Evolutionary conservation across 2,888 invertebrate species (phyloP), one percentile per base, ranked within the genome.

Genomic region (Aleiodes alternator): DNA sequence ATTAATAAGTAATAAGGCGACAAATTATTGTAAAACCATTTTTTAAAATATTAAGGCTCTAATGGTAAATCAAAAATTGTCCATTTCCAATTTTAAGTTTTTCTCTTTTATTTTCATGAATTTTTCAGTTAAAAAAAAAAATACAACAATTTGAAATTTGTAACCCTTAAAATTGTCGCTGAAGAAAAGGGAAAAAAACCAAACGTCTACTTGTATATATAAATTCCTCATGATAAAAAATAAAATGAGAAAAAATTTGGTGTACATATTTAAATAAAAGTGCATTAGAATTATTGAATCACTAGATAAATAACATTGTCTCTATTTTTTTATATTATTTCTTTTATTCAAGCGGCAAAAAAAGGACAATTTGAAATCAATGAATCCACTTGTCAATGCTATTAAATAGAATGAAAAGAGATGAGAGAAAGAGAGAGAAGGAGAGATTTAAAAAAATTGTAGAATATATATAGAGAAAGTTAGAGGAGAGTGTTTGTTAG

Each of bases 201-300:
- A 81, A 84, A 85, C 83, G 85, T 86, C 85, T 87, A 87, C 87
- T 88, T 88, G 89, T 89, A 89, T 87, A 89, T 87, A 86, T 86
- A 89, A 83, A 88, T 83, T 85, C 84, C 84, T 87, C 86, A 86
- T 88, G 86, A 88, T 86, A 81, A 85, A 87, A 88, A 86, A 88
- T 48, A 48, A 48, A 23, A 23, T 38, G 64, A 43, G 11, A 43
- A 87, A 88, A 34, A 34, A 86, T 86, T 88, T 85, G 87, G 87
- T 88, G 88, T 88, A 88, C 86, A 88, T 88, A 88, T 87, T 86
- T 84, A 85, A 84, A 64, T 29, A 31, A 50, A 29, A 53, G n/a
- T 53, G 16, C 16, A 53, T 43, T 43, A 43, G 43, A 43, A 7
- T 43, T 43, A 43, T 43, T 43, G 9, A 43, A 43, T 43, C 43